A percentile compares a stretch with the other conserved stretches of the same genome.
Evolutionary conservation across 2,113 vertebrate genomes (phyloP).

Genomic region (Monarcha castaneiventris): DNA sequence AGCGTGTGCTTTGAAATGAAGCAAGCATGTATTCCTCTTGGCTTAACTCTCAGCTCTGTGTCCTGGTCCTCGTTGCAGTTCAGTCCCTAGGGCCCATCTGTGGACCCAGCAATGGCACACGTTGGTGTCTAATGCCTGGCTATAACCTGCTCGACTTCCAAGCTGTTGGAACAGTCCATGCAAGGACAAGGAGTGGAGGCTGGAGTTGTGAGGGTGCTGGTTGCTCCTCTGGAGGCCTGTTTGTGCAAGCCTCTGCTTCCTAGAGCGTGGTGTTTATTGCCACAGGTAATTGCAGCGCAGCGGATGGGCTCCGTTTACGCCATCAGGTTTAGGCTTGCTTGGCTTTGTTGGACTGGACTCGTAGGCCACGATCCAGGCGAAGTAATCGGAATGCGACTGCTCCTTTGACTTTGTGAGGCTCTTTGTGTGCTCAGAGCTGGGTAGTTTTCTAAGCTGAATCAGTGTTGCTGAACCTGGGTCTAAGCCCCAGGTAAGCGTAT

Average conservation of each 20-base stretch:
- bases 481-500: not conserved
- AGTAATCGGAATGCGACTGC: not conserved
- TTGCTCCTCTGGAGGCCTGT: not conserved
- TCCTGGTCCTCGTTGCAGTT: rapidly evolving
- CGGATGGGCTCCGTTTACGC: slow-evolving; percentile 15
- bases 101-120: rapidly evolving
- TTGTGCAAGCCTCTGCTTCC: slow-evolving; percentile 44
- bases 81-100: not conserved
- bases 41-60: not conserved
- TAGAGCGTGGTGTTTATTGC: not conserved
- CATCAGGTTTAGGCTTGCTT: slow-evolving; percentile 38
- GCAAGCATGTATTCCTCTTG: not conserved
- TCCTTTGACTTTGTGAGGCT: not conserved
- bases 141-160: rapidly evolving
- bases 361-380: not conserved
- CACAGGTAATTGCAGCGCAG: not conserved
- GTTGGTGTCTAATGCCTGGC: rapidly evolving
- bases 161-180: not conserved
- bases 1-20: not conserved
- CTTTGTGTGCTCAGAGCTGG: not conserved
- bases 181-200: not conserved
- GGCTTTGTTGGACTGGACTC: slow-evolving; percentile 22
- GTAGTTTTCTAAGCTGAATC: not conserved
- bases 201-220: not conserved
- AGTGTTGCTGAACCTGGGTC: not conserved